phyloP scores from a whole-genome alignment of 2,113 vertebrate species.

The Dipodomys merriami region DNA sequence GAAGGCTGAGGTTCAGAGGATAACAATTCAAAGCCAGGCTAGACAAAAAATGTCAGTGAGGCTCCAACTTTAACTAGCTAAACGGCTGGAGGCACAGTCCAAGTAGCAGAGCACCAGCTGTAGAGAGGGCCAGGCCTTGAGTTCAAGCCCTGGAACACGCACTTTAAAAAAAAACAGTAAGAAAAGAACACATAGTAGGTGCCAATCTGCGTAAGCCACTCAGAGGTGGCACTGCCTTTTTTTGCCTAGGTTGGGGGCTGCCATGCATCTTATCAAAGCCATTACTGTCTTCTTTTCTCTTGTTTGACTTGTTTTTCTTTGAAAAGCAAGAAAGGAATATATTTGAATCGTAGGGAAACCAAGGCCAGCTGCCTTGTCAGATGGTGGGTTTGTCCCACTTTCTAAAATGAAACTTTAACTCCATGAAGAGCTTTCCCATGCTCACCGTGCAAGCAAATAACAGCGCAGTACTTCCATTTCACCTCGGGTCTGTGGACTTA shows the following conservation, averaged over 20 bases:
- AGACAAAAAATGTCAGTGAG: too few species aligned
- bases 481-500: background rate
- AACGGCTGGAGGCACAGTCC: too few species aligned
- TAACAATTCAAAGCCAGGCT: too few species aligned
- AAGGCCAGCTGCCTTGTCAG: background rate
- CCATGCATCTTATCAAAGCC: too few species aligned
- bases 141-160: too few species aligned
- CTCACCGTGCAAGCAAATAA: background rate
- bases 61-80: too few species aligned
- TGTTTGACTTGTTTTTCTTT: background rate
- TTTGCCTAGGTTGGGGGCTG: fast-evolving
- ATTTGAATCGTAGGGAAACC: background rate
- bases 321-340: background rate
- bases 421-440: fast-evolving
- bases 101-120: too few species aligned
- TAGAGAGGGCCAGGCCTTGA: too few species aligned
- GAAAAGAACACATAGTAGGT: too few species aligned
- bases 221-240: background rate
- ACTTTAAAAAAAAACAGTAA: too few species aligned
- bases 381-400: background rate
- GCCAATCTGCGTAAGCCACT: background rate
- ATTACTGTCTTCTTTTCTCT: background rate
- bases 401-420: background rate
- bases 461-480: background rate
- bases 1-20: too few species aligned